Evolutionary conservation across 92 coral and sea anemone genomes (phyloP).

Genomic region (Phenganax subtilis): DNA sequence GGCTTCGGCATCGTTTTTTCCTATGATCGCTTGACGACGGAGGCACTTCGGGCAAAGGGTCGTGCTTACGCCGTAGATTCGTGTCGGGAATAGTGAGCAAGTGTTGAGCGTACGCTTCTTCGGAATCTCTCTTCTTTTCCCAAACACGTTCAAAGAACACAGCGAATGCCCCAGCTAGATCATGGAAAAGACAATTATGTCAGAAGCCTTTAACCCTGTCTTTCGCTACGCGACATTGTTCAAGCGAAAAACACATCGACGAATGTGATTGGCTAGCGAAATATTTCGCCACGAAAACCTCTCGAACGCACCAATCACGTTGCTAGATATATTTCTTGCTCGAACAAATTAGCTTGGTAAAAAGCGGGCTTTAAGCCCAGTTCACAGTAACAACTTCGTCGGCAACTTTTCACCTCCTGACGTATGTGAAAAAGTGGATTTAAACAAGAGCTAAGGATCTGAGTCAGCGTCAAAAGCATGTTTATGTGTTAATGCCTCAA

Average conservation of each 20-base stretch:
- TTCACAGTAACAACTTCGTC: no score
- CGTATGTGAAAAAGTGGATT: no score
- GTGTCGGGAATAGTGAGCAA: constrained; percentile 46
- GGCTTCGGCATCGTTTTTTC: constrained; percentile 55
- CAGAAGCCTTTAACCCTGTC: background rate
- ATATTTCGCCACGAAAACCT: no score
- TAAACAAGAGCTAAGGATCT: no score
- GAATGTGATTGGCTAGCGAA: background rate
- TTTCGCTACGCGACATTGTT: no score
- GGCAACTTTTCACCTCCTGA: no score
- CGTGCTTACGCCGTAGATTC: constrained; percentile 59
- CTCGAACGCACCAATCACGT: no score
- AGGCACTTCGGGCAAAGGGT: constrained; percentile 69
- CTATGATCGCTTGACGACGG: constrained; percentile 49
- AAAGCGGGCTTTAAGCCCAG: no score
- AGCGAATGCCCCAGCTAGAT: constrained; percentile 83
- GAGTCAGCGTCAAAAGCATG: no score
- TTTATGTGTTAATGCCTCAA: no score
- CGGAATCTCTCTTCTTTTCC: constrained; percentile 87
- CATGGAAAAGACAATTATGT: background rate
- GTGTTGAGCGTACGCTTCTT: constrained; percentile 67
- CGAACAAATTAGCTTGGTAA: no score
- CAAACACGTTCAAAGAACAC: constrained; percentile 90
- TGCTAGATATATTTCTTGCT: no score
- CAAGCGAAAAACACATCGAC: background rate